Percentiles rank a stretch among this genome's conserved stretches.
phyloP scores from a whole-genome alignment of 2,113 vertebrate species.

The Anseranas semipalmata region DNA sequence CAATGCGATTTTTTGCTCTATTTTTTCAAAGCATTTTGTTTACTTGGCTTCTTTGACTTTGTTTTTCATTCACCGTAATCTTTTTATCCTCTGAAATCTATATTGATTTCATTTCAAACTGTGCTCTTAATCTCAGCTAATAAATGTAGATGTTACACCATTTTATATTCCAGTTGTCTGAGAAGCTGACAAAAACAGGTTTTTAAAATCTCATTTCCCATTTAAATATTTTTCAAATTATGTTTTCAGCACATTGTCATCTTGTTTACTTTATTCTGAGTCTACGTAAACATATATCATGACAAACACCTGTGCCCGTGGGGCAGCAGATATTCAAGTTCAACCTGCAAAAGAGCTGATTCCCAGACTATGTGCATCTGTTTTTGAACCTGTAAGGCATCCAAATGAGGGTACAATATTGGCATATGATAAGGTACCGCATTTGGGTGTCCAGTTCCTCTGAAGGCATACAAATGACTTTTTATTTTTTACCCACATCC shows the following conservation, averaged over 20 bases:
- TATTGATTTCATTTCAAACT: constrained; percentile 8
- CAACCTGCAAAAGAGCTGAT: not conserved
- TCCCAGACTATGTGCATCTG: too few relatives aligned
- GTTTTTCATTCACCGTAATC: constrained; percentile 32
- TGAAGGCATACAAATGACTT: not conserved
- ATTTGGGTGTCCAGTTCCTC: not conserved
- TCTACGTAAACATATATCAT: not conserved
- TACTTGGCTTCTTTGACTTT: not conserved
- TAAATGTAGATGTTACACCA: not conserved
- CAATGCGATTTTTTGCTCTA: not conserved
- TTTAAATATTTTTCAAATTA: not conserved
- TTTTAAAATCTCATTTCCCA: not conserved
- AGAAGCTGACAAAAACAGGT: not conserved
- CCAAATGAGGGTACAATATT: accelerated
- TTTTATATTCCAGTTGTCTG: not conserved
- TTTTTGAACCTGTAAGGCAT: not conserved
- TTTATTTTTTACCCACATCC: not conserved
- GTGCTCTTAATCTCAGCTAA: constrained; percentile 28
- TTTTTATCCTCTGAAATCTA: constrained; percentile 19
- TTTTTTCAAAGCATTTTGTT: not conserved
- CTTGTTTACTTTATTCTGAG: not conserved
- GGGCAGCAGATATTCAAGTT: not conserved
- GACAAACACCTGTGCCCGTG: not conserved
- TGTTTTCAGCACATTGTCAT: not conserved
- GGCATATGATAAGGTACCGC: not conserved